A percentile compares a stretch with the other conserved stretches of the same genome.
phyloP scores from a whole-genome alignment of 2,797 vertebrate species.

The Cichlasoma orientale region DNA sequence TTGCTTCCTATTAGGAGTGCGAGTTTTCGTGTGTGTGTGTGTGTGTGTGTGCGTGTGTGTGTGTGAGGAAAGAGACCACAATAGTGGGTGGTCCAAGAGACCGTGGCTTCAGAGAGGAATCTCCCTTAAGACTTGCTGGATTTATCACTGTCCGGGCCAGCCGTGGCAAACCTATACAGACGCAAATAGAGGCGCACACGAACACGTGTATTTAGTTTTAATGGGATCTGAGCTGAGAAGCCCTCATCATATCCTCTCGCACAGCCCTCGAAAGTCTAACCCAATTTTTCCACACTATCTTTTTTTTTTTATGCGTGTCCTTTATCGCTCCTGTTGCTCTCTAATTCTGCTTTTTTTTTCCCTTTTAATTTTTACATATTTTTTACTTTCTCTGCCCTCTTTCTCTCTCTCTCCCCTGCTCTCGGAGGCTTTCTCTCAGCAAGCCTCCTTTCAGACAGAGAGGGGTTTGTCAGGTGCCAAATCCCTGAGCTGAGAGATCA shows the following conservation, averaged over 20 bases:
- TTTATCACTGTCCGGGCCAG: conserved; percentile 68
- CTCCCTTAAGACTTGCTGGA: conserved; percentile 71
- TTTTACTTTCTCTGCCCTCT: conserved; percentile 1
- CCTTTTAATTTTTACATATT: background rate
- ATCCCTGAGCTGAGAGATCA: conserved; percentile 76
- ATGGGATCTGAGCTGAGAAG: conserved; percentile 43
- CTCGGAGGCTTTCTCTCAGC: conserved; percentile 55
- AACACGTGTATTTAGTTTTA: conserved; percentile 64
- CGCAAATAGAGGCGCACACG: conserved; percentile 55
- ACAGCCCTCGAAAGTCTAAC: conserved; percentile 44
- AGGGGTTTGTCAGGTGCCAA: conserved; percentile 78
- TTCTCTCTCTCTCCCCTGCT: conserved; percentile 36
- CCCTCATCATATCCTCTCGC: conserved; percentile 48
- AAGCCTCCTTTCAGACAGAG: conserved; percentile 71
- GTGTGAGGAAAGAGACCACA: conserved; percentile 58
- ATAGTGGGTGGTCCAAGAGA: conserved; percentile 72
- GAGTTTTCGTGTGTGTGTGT: conserved; percentile 18
- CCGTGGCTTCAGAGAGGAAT: conserved; percentile 67
- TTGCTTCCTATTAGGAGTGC: conserved; percentile 71
- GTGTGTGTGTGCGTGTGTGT: conserved; percentile 34
- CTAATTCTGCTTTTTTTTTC: conserved; percentile 25
- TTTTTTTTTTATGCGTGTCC: conserved; percentile 35
- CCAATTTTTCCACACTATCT: conserved; percentile 50
- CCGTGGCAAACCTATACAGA: conserved; percentile 56
- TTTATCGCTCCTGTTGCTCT: conserved; percentile 14